Percentiles rank a stretch among this genome's conserved stretches.
These are phyloP conservation scores for Cichlasoma orientale DNA, from an alignment of 2,797 vertebrate genomes.

Conservation along the genomic window DNA sequence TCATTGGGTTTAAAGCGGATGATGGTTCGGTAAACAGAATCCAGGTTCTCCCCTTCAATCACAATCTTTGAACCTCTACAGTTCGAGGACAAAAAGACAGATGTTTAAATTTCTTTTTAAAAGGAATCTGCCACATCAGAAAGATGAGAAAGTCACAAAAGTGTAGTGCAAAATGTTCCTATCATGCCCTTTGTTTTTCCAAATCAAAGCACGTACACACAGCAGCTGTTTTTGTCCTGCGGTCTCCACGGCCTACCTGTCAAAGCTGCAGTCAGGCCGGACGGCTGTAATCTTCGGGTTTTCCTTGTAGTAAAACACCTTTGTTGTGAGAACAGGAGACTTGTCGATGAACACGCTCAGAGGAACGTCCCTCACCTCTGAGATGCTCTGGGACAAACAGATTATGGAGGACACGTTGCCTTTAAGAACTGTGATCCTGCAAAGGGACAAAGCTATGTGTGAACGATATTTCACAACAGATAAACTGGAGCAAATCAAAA, in stretches of 20 bases:
- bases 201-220: background rate
- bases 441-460: slow-evolving; percentile 19
- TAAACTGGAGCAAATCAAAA: background rate
- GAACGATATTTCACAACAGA: background rate
- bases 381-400: slow-evolving; percentile 75
- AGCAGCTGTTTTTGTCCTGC: background rate
- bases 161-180: background rate
- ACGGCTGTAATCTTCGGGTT: slow-evolving; percentile 83
- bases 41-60: slow-evolving; percentile 87
- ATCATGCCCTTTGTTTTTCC: background rate
- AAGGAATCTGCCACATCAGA: background rate
- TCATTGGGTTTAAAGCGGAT: slow-evolving; percentile 84
- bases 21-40: slow-evolving; percentile 84
- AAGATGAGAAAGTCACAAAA: background rate
- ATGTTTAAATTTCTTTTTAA: background rate
- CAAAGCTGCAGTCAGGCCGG: slow-evolving; percentile 86
- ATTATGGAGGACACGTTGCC: slow-evolving; percentile 76
- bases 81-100: slow-evolving; percentile 3
- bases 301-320: slow-evolving; percentile 88
- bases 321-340: slow-evolving; percentile 77
- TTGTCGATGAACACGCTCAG: slow-evolving; percentile 86
- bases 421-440: slow-evolving; percentile 68
- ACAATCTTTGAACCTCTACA: slow-evolving; percentile 87
- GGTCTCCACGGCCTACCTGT: slow-evolving; percentile 73
- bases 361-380: slow-evolving; percentile 76